Evolutionary conservation across 2,888 invertebrate genomes (phyloP), one percentile per base, ranked within the genome.

Genomic region (Pilophorus perplexus): DNA sequence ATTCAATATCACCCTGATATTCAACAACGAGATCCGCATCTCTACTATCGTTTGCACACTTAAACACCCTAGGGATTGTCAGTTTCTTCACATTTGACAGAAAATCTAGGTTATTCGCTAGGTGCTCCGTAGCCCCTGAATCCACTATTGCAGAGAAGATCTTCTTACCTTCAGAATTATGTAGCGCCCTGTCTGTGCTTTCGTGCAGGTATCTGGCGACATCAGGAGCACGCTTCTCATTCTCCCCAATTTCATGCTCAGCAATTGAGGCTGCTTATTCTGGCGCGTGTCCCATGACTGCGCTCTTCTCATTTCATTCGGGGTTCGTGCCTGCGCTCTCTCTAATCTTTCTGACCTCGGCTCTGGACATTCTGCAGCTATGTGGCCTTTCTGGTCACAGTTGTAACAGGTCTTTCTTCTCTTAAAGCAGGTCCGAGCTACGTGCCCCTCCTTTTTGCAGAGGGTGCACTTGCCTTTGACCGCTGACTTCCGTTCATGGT

Each of bases 331-430:
- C 10, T 23, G 10, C 27, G 22, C 25, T 14, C 14, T 42, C 42
- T 42, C 42, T 10, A 48, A 22, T 6, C 27, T 10, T 12, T 52
- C 27, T 52, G 14, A 25, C 3, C 14, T 25, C 12, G 25, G 25
- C 12, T 25, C 25, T 16, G 52, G 52, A 25, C 52, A 52, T n/a
- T 52, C 27, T 27, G 28, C 25, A 16, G 52, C 52, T 27, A 52
- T 23, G 28, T 52, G 52, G 3, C 25, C 22, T 5, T 27, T 27
- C 25, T 22, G 8, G 28, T 25, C 52, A 27, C 52, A 52, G 5
- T 52, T 52, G 52, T 23, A 52, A 16, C 52, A 52, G 2, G 25
- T 22, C 14, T 16, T 52, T n/a, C 16, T 52, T 2, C 12, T 20
- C 25, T 25, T 52, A 28, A 27, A 52, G 14, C 52, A 52, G 6